Base-by-base conservation (phyloP, 2,888 invertebrate species). In the Drosophila anomalata region DNA sequence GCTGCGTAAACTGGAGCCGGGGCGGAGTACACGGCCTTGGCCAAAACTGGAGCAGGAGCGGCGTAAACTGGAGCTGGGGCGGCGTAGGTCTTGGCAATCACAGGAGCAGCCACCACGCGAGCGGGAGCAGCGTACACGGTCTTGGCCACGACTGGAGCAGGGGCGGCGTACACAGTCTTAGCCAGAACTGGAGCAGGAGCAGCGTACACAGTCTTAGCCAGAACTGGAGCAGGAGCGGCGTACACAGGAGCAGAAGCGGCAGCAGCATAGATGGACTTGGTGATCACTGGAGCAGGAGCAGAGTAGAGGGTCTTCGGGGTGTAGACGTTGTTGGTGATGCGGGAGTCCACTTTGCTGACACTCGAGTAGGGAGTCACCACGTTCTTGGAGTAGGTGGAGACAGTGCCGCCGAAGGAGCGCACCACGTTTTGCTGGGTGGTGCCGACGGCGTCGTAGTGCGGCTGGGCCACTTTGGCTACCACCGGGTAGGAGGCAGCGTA, bases 321-420 rank as follows among this genome's bases (percentile, higher is more conserved):
- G 75, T 93, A 92, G 8, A 92, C 93, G 77, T 94, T 94, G 88
- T 94, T 94, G 91, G 93, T 93, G 89, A 92, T 91, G 79, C 94
- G 93, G 52, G 93, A 93, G 85, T 94, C 90, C 46, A 85, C 68
- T 90, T 94, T 94, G 88, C 93, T 93, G 33, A 94, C 93, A 85
- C 93, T 94, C 74, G 94, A 93, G 92, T 93, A 94, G 59, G 94
- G 93, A 54, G 93, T 93, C 83, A 94, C 93, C 31, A 93, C 93
- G 57, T 93, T 93, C 90, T 94, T 94, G 79, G 93, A 92, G 91
- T 93, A 92, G 86, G 92, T 92, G 59, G 94, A 94, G 4, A 94
- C 92, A 79, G 93, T 93, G 73, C 90, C 90, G 67, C 93, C 94
- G 68, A 93, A 92, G 24, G 94, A 93, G 69, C 94, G 93, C 59